phyloP scores from a whole-genome alignment of 2,797 vertebrate species.

The Benthosema pterotum region DNA sequence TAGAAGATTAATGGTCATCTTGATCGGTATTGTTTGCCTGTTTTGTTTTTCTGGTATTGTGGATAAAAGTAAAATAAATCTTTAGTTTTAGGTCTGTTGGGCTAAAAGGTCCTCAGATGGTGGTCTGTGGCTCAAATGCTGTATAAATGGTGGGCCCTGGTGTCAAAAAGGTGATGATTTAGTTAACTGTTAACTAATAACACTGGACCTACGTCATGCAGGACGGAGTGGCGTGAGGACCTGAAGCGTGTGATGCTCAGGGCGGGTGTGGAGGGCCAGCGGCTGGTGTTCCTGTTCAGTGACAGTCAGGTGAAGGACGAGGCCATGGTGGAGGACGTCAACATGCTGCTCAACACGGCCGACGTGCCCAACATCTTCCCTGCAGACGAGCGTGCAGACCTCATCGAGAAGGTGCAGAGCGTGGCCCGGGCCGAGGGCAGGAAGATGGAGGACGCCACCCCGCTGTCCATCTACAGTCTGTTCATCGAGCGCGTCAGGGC shows the following conservation, averaged over 20 bases:
- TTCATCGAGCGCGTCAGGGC: slow-evolving; percentile 91
- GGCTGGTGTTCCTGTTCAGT: slow-evolving; percentile 86
- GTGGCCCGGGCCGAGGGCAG: slow-evolving; percentile 83
- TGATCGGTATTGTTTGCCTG: too few relatives aligned
- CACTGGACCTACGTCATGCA: slow-evolving; percentile 21
- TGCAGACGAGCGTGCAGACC: slow-evolving; percentile 89
- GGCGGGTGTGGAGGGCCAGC: slow-evolving; percentile 81
- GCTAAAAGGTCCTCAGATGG: too few relatives aligned
- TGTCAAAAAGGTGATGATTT: too few relatives aligned
- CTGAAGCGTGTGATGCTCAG: slow-evolving; percentile 90
- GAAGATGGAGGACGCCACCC: slow-evolving; percentile 86
- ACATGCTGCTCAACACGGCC: slow-evolving; percentile 92
- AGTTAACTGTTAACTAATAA: too few relatives aligned
- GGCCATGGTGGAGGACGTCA: slow-evolving; percentile 90
- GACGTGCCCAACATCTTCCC: slow-evolving; percentile 94
- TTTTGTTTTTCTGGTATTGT: too few relatives aligned
- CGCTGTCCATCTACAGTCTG: slow-evolving; percentile 91
- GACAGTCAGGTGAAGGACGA: slow-evolving; percentile 95
- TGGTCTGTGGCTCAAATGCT: too few relatives aligned
- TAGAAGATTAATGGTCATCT: too few relatives aligned
- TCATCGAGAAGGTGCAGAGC: slow-evolving; percentile 89
- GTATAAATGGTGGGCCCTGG: too few relatives aligned
- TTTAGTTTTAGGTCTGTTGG: too few relatives aligned
- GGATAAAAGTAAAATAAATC: too few relatives aligned
- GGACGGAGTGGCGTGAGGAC: slow-evolving; percentile 89